A percentile compares a stretch with the other conserved stretches of the same genome.
phyloP scores from a whole-genome alignment of 1,140 invertebrate species.

The Zaprionus camerounensis region DNA sequence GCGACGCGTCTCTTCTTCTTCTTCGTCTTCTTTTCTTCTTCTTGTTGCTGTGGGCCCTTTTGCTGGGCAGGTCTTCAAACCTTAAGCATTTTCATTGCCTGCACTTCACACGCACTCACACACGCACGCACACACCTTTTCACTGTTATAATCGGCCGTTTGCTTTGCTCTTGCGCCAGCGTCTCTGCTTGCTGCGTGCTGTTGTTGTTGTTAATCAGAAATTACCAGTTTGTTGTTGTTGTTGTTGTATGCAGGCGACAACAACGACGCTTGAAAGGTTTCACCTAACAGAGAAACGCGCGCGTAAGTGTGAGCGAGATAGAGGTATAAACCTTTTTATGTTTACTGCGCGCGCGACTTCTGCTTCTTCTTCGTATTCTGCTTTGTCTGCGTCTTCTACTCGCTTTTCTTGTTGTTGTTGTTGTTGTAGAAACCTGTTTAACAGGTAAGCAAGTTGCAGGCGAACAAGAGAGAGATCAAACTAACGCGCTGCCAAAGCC shows the following conservation, averaged over 20 bases:
- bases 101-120: constrained; percentile 31
- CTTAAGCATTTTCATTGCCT: constrained; percentile 48
- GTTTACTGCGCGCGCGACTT: constrained; percentile 36
- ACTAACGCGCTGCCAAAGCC: constrained; percentile 68
- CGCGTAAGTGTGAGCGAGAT: background rate
- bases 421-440: constrained; percentile 67
- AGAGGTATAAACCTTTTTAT: constrained; percentile 39
- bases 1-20: constrained; percentile 32
- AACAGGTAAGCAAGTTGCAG: constrained; percentile 62
- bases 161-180: constrained; percentile 47
- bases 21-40: constrained; percentile 19
- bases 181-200: constrained; percentile 22
- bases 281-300: constrained; percentile 22
- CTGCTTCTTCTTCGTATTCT: constrained; percentile 32
- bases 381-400: constrained; percentile 22
- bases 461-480: constrained; percentile 40
- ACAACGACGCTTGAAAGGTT: constrained; percentile 77
- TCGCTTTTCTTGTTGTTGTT: constrained; percentile 24
- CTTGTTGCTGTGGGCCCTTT: constrained; percentile 45
- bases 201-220: constrained; percentile 63
- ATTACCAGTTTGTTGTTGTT: constrained; percentile 56
- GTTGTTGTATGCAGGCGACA: constrained; percentile 55
- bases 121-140: constrained; percentile 38
- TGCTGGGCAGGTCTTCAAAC: constrained; percentile 52
- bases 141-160: constrained; percentile 65